Percentiles rank a stretch among this genome's conserved stretches.
phyloP scores from a whole-genome alignment of 2,797 vertebrate species.

The Zenarchopterus dispar region DNA sequence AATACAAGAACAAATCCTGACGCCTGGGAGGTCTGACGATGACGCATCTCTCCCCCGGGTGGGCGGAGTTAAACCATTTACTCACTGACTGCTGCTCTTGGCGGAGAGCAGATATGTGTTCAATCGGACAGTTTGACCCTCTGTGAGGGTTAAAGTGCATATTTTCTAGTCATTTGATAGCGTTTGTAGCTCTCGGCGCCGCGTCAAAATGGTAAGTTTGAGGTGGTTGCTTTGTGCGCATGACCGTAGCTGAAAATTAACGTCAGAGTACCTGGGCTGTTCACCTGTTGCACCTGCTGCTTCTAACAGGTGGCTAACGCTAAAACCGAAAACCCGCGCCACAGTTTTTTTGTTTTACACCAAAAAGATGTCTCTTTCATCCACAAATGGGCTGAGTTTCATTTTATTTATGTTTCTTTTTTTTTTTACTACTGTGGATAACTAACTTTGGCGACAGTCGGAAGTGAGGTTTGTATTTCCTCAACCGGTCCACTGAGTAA shows the following conservation, averaged over 20 bases:
- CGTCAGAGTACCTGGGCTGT: constrained; percentile 10
- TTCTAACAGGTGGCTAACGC: constrained; percentile 44
- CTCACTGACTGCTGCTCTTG: constrained; percentile 14
- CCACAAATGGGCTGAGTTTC: rapidly evolving
- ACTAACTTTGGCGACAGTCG: background rate
- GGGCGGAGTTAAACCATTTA: constrained; percentile 66
- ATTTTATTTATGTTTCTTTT: background rate
- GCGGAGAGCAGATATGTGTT: constrained; percentile 48
- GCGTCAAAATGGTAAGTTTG: constrained; percentile 73
- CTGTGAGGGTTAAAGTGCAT: constrained; percentile 56
- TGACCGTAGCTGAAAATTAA: background rate
- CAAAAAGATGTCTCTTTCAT: background rate
- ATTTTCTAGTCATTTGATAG: background rate
- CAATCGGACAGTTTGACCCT: constrained; percentile 38
- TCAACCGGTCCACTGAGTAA: constrained; percentile 1
- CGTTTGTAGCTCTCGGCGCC: background rate
- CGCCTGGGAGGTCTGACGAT: constrained; percentile 14
- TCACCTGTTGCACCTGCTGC: constrained; percentile 77
- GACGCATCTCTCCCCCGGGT: constrained; percentile 34
- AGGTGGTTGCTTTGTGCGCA: constrained; percentile 4
- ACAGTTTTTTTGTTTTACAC: background rate
- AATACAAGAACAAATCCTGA: constrained; percentile 32
- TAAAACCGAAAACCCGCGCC: background rate
- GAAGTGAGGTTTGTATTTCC: constrained; percentile 42
- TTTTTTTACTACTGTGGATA: background rate